A percentile compares a stretch with the other conserved stretches of the same genome.
Evolutionary conservation across 2,888 invertebrate species (phyloP).

Genomic region (Melinaea marsaeus): DNA sequence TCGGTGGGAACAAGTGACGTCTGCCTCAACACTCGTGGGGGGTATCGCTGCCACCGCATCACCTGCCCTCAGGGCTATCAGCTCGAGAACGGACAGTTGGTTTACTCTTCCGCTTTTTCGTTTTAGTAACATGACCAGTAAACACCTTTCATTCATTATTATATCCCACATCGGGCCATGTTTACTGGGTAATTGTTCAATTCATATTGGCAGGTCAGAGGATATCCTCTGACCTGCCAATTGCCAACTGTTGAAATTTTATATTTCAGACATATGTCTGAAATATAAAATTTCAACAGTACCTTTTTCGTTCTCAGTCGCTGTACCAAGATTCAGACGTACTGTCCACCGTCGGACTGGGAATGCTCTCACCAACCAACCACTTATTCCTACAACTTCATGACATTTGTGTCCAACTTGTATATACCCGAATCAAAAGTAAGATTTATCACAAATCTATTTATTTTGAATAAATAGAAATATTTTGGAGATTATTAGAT

Average conservation of each 20-base stretch:
- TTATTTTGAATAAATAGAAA: background rate
- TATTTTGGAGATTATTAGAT: background rate
- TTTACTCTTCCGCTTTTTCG: background rate
- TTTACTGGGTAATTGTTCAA: background rate
- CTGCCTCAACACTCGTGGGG: constrained; percentile 94
- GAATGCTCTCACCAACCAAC: constrained; percentile 89
- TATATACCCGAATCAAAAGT: constrained; percentile 79
- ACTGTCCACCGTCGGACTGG: constrained; percentile 83
- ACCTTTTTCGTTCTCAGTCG: constrained; percentile 79
- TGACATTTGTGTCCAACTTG: constrained; percentile 92
- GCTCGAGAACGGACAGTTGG: constrained; percentile 47
- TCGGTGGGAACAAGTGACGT: constrained; percentile 78
- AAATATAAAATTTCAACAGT: background rate
- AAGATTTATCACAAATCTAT: constrained; percentile 17
- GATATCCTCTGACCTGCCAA: too few species aligned
- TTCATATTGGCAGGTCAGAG: background rate
- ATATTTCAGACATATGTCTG: too few species aligned
- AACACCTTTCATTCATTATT: too few species aligned
- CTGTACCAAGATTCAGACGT: constrained; percentile 83
- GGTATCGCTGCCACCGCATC: constrained; percentile 90
- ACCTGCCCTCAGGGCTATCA: constrained; percentile 91
- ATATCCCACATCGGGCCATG: too few species aligned
- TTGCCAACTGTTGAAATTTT: background rate
- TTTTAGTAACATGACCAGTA: too few species aligned
- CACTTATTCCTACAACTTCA: constrained; percentile 94